These are phyloP conservation scores for Cepaea nemoralis DNA, from an alignment of 1,140 invertebrate species.

Conservation along the genomic window DNA sequence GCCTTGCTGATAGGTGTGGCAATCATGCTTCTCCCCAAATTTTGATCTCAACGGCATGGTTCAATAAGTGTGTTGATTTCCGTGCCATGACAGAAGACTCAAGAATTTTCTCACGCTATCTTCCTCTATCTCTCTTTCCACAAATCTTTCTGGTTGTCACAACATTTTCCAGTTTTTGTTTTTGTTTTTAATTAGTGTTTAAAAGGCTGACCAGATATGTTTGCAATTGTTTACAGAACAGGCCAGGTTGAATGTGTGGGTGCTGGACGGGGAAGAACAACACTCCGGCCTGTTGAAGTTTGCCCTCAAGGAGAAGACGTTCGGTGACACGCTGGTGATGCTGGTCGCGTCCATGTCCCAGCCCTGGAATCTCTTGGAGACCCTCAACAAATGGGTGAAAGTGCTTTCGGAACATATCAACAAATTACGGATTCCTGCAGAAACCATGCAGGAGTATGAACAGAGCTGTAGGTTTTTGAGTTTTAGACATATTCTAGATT, in stretches of 20 bases:
- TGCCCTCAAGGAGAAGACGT: conserved; percentile 89
- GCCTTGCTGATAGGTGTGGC: no score
- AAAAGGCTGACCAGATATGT: no score
- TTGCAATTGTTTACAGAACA: conserved; percentile 84
- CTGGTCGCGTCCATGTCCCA: conserved; percentile 96
- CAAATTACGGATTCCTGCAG: conserved; percentile 83
- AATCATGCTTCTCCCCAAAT: no score
- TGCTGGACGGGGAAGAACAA: conserved; percentile 93
- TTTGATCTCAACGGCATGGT: no score
- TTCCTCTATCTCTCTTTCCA: no score
- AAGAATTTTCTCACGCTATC: no score
- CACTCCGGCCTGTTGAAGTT: conserved; percentile 92
- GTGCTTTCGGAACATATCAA: conserved; percentile 93
- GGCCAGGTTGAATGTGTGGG: conserved; percentile 94
- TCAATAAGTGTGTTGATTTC: no score
- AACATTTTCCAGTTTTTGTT: no score
- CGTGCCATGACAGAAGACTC: no score
- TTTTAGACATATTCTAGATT: no score
- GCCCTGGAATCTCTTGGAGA: conserved; percentile 94
- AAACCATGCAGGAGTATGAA: conserved; percentile 76
- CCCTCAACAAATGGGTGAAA: conserved; percentile 91
- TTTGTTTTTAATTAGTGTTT: no score
- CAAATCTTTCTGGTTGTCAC: no score
- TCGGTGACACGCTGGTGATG: conserved; percentile 92
- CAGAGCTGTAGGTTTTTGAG: conserved; percentile 74